These are phyloP conservation scores for Hycleus phaleratus DNA, from an alignment of 1,140 invertebrate genomes.

Conservation along the genomic window DNA sequence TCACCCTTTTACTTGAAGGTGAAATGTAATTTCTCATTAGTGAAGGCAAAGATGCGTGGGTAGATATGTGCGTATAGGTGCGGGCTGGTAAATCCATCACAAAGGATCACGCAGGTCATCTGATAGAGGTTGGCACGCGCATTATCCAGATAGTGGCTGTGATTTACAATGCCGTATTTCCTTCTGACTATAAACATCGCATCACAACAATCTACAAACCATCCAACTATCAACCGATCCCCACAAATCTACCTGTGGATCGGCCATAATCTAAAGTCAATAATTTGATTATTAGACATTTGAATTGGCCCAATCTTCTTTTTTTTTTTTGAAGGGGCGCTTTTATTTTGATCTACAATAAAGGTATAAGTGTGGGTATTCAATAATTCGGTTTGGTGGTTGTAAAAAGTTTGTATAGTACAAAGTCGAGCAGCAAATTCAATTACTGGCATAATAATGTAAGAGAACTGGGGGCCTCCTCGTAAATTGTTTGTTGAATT, in stretches of 20 bases:
- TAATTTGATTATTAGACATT: too few relatives aligned
- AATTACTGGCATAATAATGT: conserved; percentile 12
- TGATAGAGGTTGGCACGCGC: conserved; percentile 30
- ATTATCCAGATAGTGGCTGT: conserved; percentile 28
- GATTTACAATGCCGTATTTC: conserved; percentile 33
- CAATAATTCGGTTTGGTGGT: too few relatives aligned
- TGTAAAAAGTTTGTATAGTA: too few relatives aligned
- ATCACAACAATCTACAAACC: neutral
- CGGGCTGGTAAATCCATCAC: conserved; percentile 23
- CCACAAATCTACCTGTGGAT: too few relatives aligned
- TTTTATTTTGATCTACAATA: too few relatives aligned
- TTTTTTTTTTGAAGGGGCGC: too few relatives aligned
- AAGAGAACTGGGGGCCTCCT: neutral
- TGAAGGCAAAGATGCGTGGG: conserved; percentile 1
- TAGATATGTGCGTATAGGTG: neutral
- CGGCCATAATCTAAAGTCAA: too few relatives aligned
- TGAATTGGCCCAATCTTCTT: too few relatives aligned
- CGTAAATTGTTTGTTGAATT: conserved; percentile 13
- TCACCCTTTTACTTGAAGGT: too few relatives aligned
- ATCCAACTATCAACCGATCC: too few relatives aligned
- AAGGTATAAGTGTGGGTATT: too few relatives aligned
- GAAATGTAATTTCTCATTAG: conserved; percentile 12
- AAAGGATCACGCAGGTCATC: conserved; percentile 31
- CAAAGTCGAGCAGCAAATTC: conserved; percentile 1
- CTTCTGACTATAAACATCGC: conserved; percentile 27